Evolutionary conservation across 2,113 vertebrate genomes (phyloP).

Genomic region (Brachypteracias leptosomus): DNA sequence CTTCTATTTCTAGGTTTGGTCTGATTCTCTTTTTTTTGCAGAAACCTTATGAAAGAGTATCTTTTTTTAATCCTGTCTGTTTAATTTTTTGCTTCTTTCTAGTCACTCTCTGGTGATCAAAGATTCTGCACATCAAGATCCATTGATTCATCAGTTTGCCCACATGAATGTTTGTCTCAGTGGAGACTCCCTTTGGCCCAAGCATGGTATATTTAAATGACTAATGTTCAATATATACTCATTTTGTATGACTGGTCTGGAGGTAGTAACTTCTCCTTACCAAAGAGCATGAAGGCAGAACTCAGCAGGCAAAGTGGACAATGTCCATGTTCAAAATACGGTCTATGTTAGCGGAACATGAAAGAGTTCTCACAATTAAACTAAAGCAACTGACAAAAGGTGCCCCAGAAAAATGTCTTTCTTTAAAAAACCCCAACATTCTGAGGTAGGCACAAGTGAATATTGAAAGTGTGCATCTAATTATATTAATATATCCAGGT

Average conservation of each 20-base stretch:
- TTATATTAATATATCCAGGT: background rate
- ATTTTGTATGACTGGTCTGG: background rate
- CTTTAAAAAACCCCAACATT: too few relatives aligned
- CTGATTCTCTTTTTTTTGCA: background rate
- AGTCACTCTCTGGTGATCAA: background rate
- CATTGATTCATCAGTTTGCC: background rate
- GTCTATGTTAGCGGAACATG: background rate
- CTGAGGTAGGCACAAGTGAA: background rate
- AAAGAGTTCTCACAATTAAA: background rate
- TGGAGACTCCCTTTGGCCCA: background rate
- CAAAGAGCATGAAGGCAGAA: background rate
- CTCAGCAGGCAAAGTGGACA: background rate
- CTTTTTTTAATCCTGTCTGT: background rate
- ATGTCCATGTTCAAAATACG: background rate
- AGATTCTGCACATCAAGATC: background rate
- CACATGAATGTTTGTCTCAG: background rate
- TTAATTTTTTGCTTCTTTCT: background rate
- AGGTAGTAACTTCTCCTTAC: background rate
- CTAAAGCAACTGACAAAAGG: background rate
- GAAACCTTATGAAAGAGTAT: background rate
- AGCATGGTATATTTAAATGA: background rate
- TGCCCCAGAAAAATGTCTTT: background rate
- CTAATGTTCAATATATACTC: background rate
- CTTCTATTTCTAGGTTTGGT: background rate
- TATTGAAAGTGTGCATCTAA: background rate